Evolutionary conservation across 2,797 vertebrate species (phyloP), one percentile per base, ranked within the genome.

Genomic region (Acestrorhynchus altus): DNA sequence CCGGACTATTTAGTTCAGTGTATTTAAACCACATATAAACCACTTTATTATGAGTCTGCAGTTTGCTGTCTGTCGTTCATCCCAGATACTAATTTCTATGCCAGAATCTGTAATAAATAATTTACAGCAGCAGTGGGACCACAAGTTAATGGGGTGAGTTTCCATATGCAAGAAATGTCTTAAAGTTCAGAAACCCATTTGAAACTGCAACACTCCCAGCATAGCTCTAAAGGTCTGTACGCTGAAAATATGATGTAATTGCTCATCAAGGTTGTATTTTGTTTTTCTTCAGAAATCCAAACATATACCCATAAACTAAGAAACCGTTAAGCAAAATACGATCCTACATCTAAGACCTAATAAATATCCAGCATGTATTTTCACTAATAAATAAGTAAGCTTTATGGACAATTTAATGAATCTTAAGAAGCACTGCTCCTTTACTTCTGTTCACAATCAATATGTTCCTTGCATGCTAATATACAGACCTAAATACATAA

Each of bases 111-210:
- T 59, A 59, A 47, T 67, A 31, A 69, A 54, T 42, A 44, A 75
- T 46, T 66, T 66, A 44, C 35, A 46, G 26, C 31, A 31, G 24
- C 51, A 57, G 4, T 26, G 52, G 59, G 51, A 52, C 26, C 67
- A 22, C 42, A 47, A 56, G 24, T 59, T 57, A 76, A 49, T 59
- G 47, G 28, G 66, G 31, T n/a, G 8, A 76, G 20, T 49, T 59
- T 59, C 54, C 4, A 22, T 24, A 31, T 49, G 64, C 15, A n/a
- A 68, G 52, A 31, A 74, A 42, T 54, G 10, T 59, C 28, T 51
- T 18, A 22, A 69, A 49, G 16, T 67, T 60, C 40, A 54, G 26
- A 75, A 67, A 59, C 13, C 47, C 26, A 39, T 76, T 39, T 68
- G 10, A 40, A 42, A 42, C 22, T 18, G 10, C 57, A 77, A n/a